phyloP scores from a whole-genome alignment of 2,797 vertebrate species.

The Acridotheres tristis region DNA sequence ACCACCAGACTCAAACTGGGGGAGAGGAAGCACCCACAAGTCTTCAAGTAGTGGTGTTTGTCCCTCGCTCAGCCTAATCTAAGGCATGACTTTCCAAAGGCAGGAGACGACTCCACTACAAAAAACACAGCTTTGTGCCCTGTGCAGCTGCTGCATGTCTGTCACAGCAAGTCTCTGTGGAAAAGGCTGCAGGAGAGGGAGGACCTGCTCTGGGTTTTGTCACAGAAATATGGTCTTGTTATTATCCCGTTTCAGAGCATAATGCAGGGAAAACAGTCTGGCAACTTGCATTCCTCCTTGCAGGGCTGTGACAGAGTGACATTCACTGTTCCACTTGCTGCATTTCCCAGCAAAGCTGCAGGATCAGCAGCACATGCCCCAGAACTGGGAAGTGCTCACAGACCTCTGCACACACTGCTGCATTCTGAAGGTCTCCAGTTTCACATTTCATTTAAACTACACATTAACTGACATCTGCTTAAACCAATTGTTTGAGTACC shows the following conservation, averaged over 20 bases:
- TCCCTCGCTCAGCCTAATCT: not conserved
- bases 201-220: not conserved
- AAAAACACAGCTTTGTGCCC: not conserved
- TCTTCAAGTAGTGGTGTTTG: not conserved
- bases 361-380: accelerated
- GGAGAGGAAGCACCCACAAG: not conserved
- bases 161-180: not conserved
- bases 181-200: not conserved
- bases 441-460: not conserved
- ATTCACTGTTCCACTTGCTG: not conserved
- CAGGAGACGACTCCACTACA: not conserved
- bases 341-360: not conserved
- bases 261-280: not conserved
- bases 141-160: not conserved
- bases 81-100: not conserved
- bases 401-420: not conserved
- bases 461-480: not conserved
- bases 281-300: not conserved
- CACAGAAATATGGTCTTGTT: not conserved
- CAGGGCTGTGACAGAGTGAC: not conserved
- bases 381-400: accelerated
- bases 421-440: not conserved
- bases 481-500: not conserved
- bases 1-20: not conserved
- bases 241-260: not conserved